These are phyloP conservation scores for Sanderia malayensis DNA, from an alignment of 30 jellyfish, hydroid and myxozoan species.

Conservation along the genomic window DNA sequence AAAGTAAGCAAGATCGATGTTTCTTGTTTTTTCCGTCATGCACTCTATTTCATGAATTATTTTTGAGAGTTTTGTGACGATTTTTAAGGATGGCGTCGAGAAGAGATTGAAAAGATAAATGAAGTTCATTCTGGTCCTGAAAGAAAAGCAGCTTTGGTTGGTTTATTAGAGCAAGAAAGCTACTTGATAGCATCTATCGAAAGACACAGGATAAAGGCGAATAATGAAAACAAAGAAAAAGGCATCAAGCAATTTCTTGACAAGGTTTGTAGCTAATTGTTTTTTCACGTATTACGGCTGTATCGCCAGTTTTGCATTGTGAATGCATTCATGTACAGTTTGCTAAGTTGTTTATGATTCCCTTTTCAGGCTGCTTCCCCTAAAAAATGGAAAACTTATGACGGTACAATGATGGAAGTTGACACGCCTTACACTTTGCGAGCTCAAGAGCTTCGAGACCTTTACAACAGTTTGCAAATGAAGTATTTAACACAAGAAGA, in stretches of 20 bases:
- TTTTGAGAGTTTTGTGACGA: no score
- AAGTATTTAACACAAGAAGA: slow-evolving; percentile 83
- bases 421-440: slow-evolving; percentile 85
- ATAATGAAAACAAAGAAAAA: slow-evolving; percentile 57
- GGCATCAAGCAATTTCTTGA: slow-evolving; percentile 57
- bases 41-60: no score
- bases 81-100: slow-evolving; percentile 88
- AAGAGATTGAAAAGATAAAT: slow-evolving; percentile 78
- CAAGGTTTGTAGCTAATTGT: no score
- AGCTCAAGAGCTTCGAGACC: slow-evolving; percentile 82
- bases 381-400: slow-evolving; percentile 78
- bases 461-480: slow-evolving; percentile 90
- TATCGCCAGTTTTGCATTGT: no score
- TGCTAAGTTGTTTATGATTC: no score
- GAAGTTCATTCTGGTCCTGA: slow-evolving; percentile 79
- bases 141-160: slow-evolving; percentile 90
- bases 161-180: slow-evolving; percentile 88
- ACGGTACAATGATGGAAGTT: slow-evolving; percentile 78
- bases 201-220: slow-evolving; percentile 81
- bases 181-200: slow-evolving; percentile 84
- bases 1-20: slow-evolving; percentile 52
- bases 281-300: no score
- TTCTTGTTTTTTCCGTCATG: no score
- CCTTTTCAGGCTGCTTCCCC: slow-evolving; percentile 82
- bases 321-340: no score